Base-by-base conservation (phyloP, 2,888 invertebrate genomes). In the Eupithecia exiguata region DNA sequence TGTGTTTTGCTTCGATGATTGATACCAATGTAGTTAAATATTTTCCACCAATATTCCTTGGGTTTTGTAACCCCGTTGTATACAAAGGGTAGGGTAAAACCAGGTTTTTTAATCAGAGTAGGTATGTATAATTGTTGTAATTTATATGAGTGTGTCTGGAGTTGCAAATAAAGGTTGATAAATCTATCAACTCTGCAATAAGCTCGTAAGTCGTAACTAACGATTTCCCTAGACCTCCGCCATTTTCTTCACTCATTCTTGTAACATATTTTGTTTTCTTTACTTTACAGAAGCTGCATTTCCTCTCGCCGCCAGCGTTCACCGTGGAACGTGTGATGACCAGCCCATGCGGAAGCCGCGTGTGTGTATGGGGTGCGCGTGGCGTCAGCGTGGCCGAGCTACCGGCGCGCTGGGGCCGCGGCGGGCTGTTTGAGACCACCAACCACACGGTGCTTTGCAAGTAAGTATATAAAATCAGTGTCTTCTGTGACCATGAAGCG, bases 321-420 rank as follows among this genome's bases (percentile, higher is more conserved):
- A 92, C 95, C 1, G 97, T 97, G 77, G 96, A 96, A 80, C 94
- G 95, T 25, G 84, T 98, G 78, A 84, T 95, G 79, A 94, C 95
- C 85, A 97, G 97, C 86, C 92, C 94, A 25, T 96, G 95, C 61
- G 96, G 96, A 43, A 96, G 96, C 70, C 95, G 96, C 68, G 86
- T 97, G 68, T 96, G 96, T 71, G 93, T 97, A 18, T 96, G 96
- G 93, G 97, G 97, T 0, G 92, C 95, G 9, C 91, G 95, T 69
- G 97, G 97, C 0, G 95, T 97, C 72, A 95, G 96, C 70, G 94
- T 97, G 18, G 93, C 97, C 35, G 96, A 97, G 84, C 91, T 98
- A 74, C 98, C 97, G 0, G 92, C 95, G 66, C 92, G 96, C 77
- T 96, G 96, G 95, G 97, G 97, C 18, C 95, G 96, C 30, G 95